These are phyloP conservation scores for Thalpophila matura DNA, from an alignment of 2,888 invertebrate species.

Conservation along the genomic window DNA sequence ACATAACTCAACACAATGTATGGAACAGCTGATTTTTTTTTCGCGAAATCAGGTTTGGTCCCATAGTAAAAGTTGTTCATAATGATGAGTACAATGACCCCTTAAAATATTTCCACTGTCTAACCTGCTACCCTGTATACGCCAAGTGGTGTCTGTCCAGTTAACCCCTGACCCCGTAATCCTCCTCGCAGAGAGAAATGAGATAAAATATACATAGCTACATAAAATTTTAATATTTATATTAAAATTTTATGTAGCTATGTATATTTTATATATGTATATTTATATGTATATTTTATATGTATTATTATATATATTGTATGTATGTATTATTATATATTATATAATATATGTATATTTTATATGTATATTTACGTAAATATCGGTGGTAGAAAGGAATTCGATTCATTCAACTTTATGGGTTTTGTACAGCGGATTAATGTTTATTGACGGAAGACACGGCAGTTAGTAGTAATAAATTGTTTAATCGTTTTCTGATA, in stretches of 20 bases:
- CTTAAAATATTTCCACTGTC: too few species aligned
- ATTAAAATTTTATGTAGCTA: constrained; percentile 31
- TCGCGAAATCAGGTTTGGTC: too few species aligned
- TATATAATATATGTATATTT: too few species aligned
- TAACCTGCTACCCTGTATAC: too few species aligned
- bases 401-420: constrained; percentile 29
- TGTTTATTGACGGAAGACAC: constrained; percentile 6
- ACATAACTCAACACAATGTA: too few species aligned
- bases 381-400: constrained; percentile 15
- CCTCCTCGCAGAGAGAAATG: constrained; percentile 11
- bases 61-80: too few species aligned
- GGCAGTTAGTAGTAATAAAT: constrained; percentile 6
- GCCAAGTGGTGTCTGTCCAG: constrained; percentile 36
- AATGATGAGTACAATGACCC: too few species aligned
- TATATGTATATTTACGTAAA: too few species aligned
- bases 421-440: constrained; percentile 9
- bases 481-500: constrained; percentile 33
- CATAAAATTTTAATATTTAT: constrained; percentile 37
- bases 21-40: too few species aligned
- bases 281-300: too few species aligned
- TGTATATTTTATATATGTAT: constrained; percentile 39
- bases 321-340: too few species aligned
- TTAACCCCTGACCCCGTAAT: constrained; percentile 44
- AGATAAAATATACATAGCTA: constrained; percentile 26
- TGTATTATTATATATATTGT: too few species aligned